Conservation (phyloP, 2,113 vertebrate species). For the Festucalex cinctus region DNA sequence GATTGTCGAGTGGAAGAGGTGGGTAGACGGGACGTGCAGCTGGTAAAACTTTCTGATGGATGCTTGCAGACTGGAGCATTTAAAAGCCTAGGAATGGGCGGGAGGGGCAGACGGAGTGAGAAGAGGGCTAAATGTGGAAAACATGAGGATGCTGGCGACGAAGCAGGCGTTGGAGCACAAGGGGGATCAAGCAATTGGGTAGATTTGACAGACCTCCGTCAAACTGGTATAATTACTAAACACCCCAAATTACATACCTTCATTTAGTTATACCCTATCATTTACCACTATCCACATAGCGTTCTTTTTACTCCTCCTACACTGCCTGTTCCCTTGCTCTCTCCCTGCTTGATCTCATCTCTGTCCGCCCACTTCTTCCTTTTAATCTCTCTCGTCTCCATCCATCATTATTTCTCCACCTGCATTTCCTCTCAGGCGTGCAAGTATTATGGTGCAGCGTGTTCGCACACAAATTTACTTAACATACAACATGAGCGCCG, state of each 20-base stretch:
- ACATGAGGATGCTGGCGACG: slow-evolving; percentile 59
- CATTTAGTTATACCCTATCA: slow-evolving; percentile 70
- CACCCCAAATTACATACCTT: slow-evolving; percentile 73
- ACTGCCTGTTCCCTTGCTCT: slow-evolving; percentile 36
- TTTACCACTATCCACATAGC: slow-evolving; percentile 63
- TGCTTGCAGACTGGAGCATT: slow-evolving; percentile 27
- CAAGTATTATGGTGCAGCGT: slow-evolving; percentile 13
- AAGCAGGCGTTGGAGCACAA: slow-evolving; percentile 31
- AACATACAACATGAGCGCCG: background rate
- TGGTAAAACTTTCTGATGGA: slow-evolving; percentile 65
- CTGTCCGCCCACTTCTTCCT: slow-evolving; percentile 13
- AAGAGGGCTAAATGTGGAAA: slow-evolving; percentile 66
- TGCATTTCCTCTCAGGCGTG: slow-evolving; percentile 23
- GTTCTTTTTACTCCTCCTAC: slow-evolving; percentile 48
- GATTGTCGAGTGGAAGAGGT: slow-evolving; percentile 46
- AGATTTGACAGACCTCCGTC: slow-evolving; percentile 68
- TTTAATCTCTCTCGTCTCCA: slow-evolving; percentile 21
- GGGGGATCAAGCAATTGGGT: slow-evolving; percentile 54
- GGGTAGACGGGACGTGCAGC: slow-evolving; percentile 38
- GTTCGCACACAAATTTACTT: background rate
- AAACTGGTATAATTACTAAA: slow-evolving; percentile 72
- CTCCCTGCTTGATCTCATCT: slow-evolving; percentile 3
- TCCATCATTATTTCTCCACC: slow-evolving; percentile 26
- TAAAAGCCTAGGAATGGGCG: slow-evolving; percentile 44
- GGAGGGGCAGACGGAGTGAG: slow-evolving; percentile 48